Evolutionary conservation across 2,797 vertebrate genomes (phyloP).

Genomic region (Anabacerthia variegaticeps): DNA sequence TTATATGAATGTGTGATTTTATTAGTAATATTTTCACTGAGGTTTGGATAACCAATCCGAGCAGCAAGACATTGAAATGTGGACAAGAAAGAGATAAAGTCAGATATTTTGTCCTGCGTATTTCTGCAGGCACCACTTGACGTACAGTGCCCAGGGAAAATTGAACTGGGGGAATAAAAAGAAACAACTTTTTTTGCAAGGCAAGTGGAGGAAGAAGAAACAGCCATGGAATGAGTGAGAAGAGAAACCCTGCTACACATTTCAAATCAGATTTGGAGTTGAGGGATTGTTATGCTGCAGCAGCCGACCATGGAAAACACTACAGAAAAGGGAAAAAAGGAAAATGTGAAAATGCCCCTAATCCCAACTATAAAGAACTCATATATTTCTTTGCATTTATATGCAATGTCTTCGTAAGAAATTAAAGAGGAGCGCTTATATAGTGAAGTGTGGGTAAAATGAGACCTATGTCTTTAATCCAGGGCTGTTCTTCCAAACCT

Average conservation of each 20-base stretch:
- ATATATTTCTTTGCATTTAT: background rate
- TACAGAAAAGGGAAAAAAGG: background rate
- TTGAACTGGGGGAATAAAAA: background rate
- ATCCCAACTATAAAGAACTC: background rate
- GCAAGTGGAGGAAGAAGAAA: background rate
- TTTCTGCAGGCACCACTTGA: background rate
- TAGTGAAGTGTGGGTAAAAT: background rate
- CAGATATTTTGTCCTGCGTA: background rate
- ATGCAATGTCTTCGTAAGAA: background rate
- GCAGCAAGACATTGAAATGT: background rate
- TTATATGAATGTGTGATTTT: constrained; percentile 9
- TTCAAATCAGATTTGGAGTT: background rate
- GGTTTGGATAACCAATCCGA: background rate
- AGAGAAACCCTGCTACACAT: background rate
- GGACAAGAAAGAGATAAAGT: background rate
- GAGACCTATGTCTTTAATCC: background rate
- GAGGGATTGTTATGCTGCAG: background rate
- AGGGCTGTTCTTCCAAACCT: background rate
- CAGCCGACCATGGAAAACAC: background rate
- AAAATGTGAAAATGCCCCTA: background rate
- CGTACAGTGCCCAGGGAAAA: background rate
- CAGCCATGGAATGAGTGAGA: background rate
- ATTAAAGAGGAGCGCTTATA: background rate
- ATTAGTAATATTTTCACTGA: constrained; percentile 16
- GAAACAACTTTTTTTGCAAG: background rate